Conservation (phyloP, 2,888 invertebrate genomes). For the Archips crataeganus region DNA sequence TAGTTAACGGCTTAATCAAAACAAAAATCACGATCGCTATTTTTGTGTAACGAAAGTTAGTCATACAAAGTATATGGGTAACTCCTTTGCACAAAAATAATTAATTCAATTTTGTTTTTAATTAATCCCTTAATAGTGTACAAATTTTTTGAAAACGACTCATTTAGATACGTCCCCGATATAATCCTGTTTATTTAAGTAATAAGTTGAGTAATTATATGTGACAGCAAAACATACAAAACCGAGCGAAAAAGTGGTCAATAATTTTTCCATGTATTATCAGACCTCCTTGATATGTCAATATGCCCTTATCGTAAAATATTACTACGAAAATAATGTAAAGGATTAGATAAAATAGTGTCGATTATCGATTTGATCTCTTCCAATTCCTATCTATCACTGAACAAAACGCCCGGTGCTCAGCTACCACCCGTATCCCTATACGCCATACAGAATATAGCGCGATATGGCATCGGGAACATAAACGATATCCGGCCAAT, state of each 20-base stretch:
- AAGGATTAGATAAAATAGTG: slow-evolving; percentile 37
- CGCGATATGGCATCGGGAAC: slow-evolving; percentile 72
- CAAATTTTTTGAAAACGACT: too few species aligned
- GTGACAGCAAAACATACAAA: background rate
- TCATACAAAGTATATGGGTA: too few species aligned
- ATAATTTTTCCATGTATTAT: background rate
- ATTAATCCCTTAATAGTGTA: too few species aligned
- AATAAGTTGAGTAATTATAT: too few species aligned
- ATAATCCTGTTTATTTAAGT: too few species aligned
- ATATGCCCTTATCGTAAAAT: slow-evolving; percentile 30
- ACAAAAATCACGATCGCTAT: too few species aligned
- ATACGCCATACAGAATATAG: slow-evolving; percentile 28
- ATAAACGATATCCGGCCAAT: slow-evolving; percentile 83
- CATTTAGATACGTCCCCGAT: too few species aligned
- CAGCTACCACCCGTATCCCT: slow-evolving; percentile 42
- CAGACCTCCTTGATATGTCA: slow-evolving; percentile 38
- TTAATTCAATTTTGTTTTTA: too few species aligned
- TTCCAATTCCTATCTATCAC: slow-evolving; percentile 63
- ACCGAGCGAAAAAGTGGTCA: background rate
- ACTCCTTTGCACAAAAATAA: too few species aligned
- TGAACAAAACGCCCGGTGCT: slow-evolving; percentile 55
- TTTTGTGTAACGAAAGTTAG: too few species aligned
- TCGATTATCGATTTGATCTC: slow-evolving; percentile 52
- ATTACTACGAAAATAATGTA: slow-evolving; percentile 31
- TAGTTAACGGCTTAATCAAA: too few species aligned